Percentiles rank a stretch among this genome's conserved stretches.
Evolutionary conservation across 1,140 invertebrate genomes (phyloP).

Genomic region (Drosophila biarmipes): DNA sequence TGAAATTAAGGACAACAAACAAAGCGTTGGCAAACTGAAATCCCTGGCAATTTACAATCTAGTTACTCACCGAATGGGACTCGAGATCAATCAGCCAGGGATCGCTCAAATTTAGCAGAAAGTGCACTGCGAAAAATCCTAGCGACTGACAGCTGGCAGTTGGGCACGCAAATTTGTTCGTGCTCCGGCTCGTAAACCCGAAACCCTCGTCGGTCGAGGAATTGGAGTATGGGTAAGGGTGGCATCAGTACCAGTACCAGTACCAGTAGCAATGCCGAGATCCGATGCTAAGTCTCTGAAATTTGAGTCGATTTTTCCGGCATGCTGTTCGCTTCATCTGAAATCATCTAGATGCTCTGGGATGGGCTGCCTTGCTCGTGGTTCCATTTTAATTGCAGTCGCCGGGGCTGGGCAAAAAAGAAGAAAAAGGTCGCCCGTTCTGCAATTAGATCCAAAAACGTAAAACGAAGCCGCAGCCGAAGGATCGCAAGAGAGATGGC

Average conservation of each 20-base stretch:
- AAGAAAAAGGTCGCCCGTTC: constrained; percentile 60
- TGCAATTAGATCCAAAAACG: constrained; percentile 78
- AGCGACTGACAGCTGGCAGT: constrained; percentile 59
- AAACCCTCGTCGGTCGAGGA: constrained; percentile 38
- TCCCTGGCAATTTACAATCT: constrained; percentile 48
- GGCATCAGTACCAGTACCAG: constrained; percentile 28
- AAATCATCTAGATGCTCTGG: constrained; percentile 40
- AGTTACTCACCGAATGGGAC: constrained; percentile 40
- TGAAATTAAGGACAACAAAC: constrained; percentile 67
- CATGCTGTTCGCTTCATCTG: constrained; percentile 69
- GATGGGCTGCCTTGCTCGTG: constrained; percentile 56
- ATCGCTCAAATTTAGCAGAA: constrained; percentile 68
- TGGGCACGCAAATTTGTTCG: constrained; percentile 65
- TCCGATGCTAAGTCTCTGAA: constrained; percentile 53
- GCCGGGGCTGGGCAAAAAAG: constrained; percentile 35
- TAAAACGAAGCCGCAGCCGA: constrained; percentile 76
- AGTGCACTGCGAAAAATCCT: constrained; percentile 48
- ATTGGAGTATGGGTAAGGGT: constrained; percentile 6
- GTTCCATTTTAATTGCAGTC: constrained; percentile 81
- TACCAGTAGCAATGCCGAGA: constrained; percentile 40
- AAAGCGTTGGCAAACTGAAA: constrained; percentile 25
- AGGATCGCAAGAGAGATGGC: constrained; percentile 55
- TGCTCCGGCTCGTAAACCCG: constrained; percentile 60
- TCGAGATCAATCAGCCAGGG: constrained; percentile 58
- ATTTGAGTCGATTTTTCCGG: constrained; percentile 80